Base-by-base conservation (phyloP, 2,113 vertebrate genomes). In the Illadopsis cleaveri region DNA sequence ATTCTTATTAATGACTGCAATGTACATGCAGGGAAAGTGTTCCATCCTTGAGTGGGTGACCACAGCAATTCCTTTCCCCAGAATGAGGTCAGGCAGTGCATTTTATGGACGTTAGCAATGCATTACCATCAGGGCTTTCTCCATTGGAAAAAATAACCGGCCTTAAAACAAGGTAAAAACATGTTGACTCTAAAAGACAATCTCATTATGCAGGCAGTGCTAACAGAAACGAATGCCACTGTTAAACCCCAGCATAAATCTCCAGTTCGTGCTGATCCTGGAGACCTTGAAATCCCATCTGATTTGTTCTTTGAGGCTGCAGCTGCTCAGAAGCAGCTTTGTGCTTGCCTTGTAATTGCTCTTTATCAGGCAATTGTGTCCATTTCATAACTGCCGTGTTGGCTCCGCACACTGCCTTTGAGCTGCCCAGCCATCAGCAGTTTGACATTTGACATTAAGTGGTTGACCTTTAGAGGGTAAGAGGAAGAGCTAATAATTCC, bases 261-360 rank as follows among this genome's bases (percentile, higher is more conserved):
- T 93, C 56, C 33, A 31, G 68, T 81, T 96, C 28, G 20, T 95
- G 94, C 94, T 96, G 95, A 94, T 94, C 89, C 75, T 75, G 50
- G 88, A 94, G 94, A 90, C 93, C 93, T 94, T 93, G 90, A 90
- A 95, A 94, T 93, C 82, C 89, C 60, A 90, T 94, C 92, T 90
- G 93, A 92, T 96, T 95, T 93, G 91, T 94, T 94, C 40, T 81
- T 77, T 78, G 88, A 86, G 92, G 66, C 87, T 2, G 5, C 64
- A 44, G 58, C 73, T 82, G 35, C 77, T 94, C 12, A 18, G 86
- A 53, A 91, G 50, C 90, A 92, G 82, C 93, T 92, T 86, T 89
- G 85, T 91, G 95, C 84, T 77, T 57, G 42, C 75, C 92, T 95
- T 90, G 86, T 96, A 93, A 95, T 92, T 92, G 94, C 88, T 95